phyloP scores from a whole-genome alignment of 2,113 vertebrate genomes.

The Cyprinodon tularosa region DNA sequence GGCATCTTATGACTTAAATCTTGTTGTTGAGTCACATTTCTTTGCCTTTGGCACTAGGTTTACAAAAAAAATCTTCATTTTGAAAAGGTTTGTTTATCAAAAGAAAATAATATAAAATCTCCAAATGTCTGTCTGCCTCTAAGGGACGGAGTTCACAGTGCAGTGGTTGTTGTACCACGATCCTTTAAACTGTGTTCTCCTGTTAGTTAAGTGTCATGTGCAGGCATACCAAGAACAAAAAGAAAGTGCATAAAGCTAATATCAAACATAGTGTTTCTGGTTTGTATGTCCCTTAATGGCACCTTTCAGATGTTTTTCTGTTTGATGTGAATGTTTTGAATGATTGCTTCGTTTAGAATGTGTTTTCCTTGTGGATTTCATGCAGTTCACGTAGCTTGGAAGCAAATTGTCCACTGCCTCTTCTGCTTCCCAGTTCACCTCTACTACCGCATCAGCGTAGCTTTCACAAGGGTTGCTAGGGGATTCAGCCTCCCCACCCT shows the following conservation, averaged over 20 bases:
- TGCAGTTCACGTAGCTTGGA: constrained; percentile 75
- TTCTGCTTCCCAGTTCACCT: constrained; percentile 43
- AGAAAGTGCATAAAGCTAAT: neutral
- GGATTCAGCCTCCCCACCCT: neutral
- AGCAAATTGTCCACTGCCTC: constrained; percentile 45
- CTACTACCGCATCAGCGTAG: constrained; percentile 26
- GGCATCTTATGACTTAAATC: constrained; percentile 50
- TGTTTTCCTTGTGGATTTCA: constrained; percentile 44
- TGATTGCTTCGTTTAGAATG: constrained; percentile 35
- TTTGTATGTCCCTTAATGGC: constrained; percentile 46
- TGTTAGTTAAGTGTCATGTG: constrained; percentile 45
- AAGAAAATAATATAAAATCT: constrained; percentile 5
- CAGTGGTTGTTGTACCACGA: constrained; percentile 25
- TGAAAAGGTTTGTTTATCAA: constrained; percentile 55
- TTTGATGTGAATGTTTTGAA: constrained; percentile 46
- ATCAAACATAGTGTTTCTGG: constrained; percentile 77
- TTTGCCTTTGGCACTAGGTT: constrained; percentile 27
- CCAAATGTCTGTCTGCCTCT: constrained; percentile 39
- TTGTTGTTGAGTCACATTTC: constrained; percentile 26
- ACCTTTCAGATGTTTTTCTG: constrained; percentile 42
- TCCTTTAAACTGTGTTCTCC: constrained; percentile 1
- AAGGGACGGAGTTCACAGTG: constrained; percentile 48
- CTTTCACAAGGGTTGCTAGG: constrained; percentile 54
- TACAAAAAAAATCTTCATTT: constrained; percentile 35
- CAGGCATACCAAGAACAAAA: constrained; percentile 1